A percentile compares a stretch with the other conserved stretches of the same genome.
phyloP scores from a whole-genome alignment of 2,113 vertebrate genomes.

The Empidonax traillii region DNA sequence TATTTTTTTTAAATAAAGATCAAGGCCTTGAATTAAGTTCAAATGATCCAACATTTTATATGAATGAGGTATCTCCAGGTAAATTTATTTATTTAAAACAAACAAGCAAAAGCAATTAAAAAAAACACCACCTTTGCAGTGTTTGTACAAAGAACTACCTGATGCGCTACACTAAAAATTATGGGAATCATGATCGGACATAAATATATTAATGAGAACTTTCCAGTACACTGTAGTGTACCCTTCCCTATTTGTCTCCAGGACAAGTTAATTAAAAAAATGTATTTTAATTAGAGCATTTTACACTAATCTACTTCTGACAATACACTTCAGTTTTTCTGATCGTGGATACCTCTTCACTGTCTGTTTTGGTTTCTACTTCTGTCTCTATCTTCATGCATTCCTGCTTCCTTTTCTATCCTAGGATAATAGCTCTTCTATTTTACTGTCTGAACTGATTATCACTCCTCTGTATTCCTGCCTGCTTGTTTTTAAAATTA shows the following conservation, averaged over 20 bases:
- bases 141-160: neutral
- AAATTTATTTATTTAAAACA: neutral
- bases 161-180: neutral
- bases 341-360: neutral
- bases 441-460: slow-evolving; percentile 37
- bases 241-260: neutral
- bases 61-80: neutral
- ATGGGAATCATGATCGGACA: neutral
- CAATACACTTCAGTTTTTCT: neutral
- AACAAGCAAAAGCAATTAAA: neutral
- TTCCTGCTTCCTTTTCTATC: neutral
- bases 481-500: neutral
- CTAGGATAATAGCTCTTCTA: neutral
- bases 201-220: neutral
- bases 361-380: neutral
- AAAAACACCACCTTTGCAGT: neutral
- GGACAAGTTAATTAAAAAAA: neutral
- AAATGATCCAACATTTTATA: neutral
- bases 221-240: neutral
- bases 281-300: neutral
- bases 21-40: neutral
- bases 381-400: neutral
- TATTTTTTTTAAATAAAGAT: neutral
- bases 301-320: neutral
- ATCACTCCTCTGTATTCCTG: slow-evolving; percentile 4